Evolutionary conservation across 2,888 invertebrate species (phyloP).

Genomic region (Campaea margaritaria): DNA sequence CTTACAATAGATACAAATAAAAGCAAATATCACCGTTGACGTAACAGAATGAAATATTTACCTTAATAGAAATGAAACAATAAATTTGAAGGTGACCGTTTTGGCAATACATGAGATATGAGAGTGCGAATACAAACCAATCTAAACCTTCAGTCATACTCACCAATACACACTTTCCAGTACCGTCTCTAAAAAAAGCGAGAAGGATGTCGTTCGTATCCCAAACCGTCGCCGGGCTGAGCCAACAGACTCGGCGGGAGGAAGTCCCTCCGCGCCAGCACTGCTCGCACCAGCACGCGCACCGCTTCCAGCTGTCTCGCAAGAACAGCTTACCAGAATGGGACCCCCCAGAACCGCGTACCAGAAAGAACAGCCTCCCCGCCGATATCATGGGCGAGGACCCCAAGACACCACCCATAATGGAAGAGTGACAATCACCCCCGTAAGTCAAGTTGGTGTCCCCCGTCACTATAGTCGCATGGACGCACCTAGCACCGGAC

Average conservation of each 20-base stretch:
- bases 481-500: slow-evolving; percentile 73
- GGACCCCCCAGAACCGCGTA: slow-evolving; percentile 77
- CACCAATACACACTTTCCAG: slow-evolving; percentile 58
- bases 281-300: slow-evolving; percentile 80
- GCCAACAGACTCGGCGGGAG: slow-evolving; percentile 71
- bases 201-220: slow-evolving; percentile 82
- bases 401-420: slow-evolving; percentile 61
- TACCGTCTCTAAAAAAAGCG: slow-evolving; percentile 30
- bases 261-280: slow-evolving; percentile 76
- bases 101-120: too few relatives aligned
- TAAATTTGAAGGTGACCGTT: too few relatives aligned
- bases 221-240: slow-evolving; percentile 84
- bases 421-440: slow-evolving; percentile 78
- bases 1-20: not conserved
- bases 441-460: slow-evolving; percentile 79
- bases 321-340: slow-evolving; percentile 82
- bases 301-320: slow-evolving; percentile 72
- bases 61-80: too few relatives aligned
- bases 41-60: too few relatives aligned
- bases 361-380: slow-evolving; percentile 79
- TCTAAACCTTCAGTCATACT: slow-evolving; percentile 30
- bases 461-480: slow-evolving; percentile 80
- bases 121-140: too few relatives aligned
- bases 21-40: not conserved
- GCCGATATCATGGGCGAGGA: slow-evolving; percentile 69